These are phyloP conservation scores for Halcyon senegalensis DNA, from an alignment of 2,113 vertebrate species.

Conservation along the genomic window DNA sequence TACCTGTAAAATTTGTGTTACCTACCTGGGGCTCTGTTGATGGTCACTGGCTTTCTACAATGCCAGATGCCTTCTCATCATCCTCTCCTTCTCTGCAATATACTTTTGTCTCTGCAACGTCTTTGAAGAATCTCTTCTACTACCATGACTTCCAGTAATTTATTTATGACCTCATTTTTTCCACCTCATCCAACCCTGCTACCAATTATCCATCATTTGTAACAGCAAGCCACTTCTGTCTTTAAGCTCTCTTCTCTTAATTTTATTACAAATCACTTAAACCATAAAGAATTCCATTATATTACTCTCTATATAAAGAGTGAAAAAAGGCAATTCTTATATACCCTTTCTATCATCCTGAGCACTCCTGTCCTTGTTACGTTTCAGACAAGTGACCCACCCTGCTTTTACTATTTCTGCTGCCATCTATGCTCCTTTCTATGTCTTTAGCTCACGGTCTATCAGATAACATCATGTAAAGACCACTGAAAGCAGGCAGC, in stretches of 20 bases:
- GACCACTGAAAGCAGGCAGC: conserved; percentile 5
- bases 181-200: background rate
- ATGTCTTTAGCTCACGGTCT: background rate
- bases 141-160: background rate
- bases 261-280: background rate
- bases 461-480: background rate
- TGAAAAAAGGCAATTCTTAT: background rate
- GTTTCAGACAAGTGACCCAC: background rate
- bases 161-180: background rate
- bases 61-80: background rate
- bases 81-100: background rate
- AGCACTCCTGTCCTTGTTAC: background rate
- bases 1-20: background rate
- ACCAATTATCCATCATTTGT: background rate
- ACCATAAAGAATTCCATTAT: background rate
- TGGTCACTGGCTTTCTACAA: background rate
- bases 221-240: background rate
- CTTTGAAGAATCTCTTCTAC: background rate
- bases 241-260: background rate
- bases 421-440: background rate
- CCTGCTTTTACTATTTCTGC: background rate
- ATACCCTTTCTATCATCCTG: background rate
- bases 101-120: background rate
- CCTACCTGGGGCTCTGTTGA: background rate
- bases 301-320: background rate